Evolutionary conservation across 1,140 invertebrate species (phyloP), one percentile per base, ranked within the genome.

Genomic region (Apocrypta bakeri): DNA sequence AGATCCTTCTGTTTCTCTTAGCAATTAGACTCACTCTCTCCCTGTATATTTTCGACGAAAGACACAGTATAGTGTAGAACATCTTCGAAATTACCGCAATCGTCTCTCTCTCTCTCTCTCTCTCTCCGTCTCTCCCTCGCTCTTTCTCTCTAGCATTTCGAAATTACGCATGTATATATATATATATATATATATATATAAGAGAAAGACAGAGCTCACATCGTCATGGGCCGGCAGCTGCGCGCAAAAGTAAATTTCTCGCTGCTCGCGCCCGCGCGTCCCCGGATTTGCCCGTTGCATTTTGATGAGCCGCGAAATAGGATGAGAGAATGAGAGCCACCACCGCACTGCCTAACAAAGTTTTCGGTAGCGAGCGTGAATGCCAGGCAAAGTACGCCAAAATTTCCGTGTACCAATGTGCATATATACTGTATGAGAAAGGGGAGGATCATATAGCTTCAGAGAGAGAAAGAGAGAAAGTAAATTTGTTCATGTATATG

Each of bases 1-100:
- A 69, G 71, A 79, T 83, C 82, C 77, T 73, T 80, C 73, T 83
- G 82, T 83, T 83, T 79, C 82, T 80, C 82, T 83, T 83, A 80
- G 69, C 77, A 83, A 83, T 83, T 80, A 83, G 82, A 12, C 17
- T 14, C 7, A 31, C n/a, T 63, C 74, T 14, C 40, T 66, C 42
- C 11, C 61, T 66, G 29, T 72, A 40, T 66, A 31, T 64, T 56
- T 29, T 76, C 48, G 1, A 56, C 48, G 31, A 37, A 11, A 72
- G 29, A 72, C 31, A 33, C 4, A 29, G 29, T 4, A 9, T 37
- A 37, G 33, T 37, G 33, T 9, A 37, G 33, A 72, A 21, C 31
- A 1, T 31, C 40, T 79, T 68, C 42, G 37, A 64, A 29, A 79
- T 21, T 37, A 33, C 72, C 25, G n/a, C 61, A 2, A 48, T 74